Conservation (phyloP, 2,797 vertebrate species). For the Rallus crepitans region DNA sequence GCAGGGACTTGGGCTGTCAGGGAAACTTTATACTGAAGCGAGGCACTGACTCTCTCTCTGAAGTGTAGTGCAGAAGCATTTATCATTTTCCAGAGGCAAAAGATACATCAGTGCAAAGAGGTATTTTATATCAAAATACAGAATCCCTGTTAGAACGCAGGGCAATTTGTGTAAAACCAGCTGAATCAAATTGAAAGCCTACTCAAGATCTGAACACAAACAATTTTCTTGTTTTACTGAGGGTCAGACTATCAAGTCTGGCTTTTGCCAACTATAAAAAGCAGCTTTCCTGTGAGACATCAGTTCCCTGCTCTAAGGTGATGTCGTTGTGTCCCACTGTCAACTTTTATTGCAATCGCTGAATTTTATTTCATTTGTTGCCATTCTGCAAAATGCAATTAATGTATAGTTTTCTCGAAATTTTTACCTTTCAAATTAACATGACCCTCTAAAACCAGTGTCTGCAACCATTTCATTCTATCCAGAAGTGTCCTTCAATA, state of each 20-base stretch:
- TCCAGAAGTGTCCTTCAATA: neutral
- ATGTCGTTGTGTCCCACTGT: neutral
- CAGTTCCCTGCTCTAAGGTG: neutral
- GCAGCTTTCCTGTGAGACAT: neutral
- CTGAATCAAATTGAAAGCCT: conserved; percentile 19
- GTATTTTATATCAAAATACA: conserved; percentile 24
- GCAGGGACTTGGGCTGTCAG: neutral
- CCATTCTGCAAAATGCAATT: neutral
- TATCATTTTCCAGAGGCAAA: conserved; percentile 12
- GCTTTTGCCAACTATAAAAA: conserved; percentile 2
- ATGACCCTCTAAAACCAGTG: neutral
- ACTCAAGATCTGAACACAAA: neutral
- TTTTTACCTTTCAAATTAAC: conserved; percentile 7
- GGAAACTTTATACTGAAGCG: neutral
- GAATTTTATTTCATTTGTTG: neutral
- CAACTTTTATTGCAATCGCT: neutral
- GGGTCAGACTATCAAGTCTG: neutral
- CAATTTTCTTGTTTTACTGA: conserved; percentile 1
- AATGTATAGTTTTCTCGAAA: neutral
- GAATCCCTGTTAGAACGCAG: neutral
- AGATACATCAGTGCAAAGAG: neutral
- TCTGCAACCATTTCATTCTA: neutral
- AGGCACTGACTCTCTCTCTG: neutral
- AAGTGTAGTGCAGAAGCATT: neutral
- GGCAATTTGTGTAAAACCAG: conserved; percentile 11